phyloP scores from a whole-genome alignment of 23 tunicate genomes.

The Trididemnum nubilum region DNA sequence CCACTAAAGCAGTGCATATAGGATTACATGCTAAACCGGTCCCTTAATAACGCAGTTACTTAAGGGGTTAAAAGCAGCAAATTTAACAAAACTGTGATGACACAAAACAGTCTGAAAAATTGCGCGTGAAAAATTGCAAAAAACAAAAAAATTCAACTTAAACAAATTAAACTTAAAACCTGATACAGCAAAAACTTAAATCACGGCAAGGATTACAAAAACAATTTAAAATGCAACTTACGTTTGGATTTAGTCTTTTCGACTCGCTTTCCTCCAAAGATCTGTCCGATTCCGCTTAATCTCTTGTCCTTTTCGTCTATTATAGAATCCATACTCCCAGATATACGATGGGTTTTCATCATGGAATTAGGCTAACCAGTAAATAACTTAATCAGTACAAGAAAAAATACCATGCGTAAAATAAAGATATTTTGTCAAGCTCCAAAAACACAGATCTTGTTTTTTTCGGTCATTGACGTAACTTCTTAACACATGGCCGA shows the following conservation, averaged over 20 bases:
- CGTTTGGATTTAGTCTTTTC: background rate
- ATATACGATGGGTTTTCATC: constrained; percentile 3
- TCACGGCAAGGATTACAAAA: background rate
- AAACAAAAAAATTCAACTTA: too few relatives aligned
- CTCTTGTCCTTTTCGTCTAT: constrained; percentile 65
- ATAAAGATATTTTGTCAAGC: too few relatives aligned
- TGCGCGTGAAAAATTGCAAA: background rate
- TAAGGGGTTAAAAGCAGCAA: too few relatives aligned
- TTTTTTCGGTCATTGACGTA: too few relatives aligned
- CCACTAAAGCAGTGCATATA: background rate
- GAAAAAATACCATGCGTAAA: too few relatives aligned
- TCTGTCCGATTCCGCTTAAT: constrained; percentile 27
- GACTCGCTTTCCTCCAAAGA: constrained; percentile 16
- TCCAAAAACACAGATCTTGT: too few relatives aligned
- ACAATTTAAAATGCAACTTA: too few relatives aligned
- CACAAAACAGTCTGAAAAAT: background rate
- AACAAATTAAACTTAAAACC: background rate
- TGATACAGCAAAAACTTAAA: background rate
- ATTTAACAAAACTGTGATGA: too few relatives aligned
- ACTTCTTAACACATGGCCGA: too few relatives aligned
- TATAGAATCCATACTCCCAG: constrained; percentile 81
- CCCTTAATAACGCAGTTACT: too few relatives aligned
- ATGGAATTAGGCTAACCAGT: background rate
- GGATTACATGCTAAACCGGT: too few relatives aligned
- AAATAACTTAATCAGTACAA: too few relatives aligned